Evolutionary conservation across 2,113 vertebrate genomes (phyloP), one percentile per base, ranked within the genome.

Genomic region (Pygoscelis antarcticus): DNA sequence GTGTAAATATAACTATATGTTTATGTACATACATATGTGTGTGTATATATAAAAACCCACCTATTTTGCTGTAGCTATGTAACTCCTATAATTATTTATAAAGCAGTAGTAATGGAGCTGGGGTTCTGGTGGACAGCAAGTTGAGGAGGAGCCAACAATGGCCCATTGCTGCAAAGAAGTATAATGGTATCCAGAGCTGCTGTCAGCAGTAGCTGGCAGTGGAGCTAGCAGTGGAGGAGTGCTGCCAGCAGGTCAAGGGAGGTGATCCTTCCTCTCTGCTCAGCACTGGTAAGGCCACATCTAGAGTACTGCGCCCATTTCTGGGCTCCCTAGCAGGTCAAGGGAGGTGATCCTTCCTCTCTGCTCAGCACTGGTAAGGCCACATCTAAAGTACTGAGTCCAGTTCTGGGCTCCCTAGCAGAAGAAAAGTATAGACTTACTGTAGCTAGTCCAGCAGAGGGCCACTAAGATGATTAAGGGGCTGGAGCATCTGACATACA

Each of bases 51-150:
- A 19, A 30, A 47, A 49, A 46, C 7, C 5, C 5, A 46, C 15
- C 6, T 51, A 2, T 51, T 90, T 79, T 74, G 40, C 44, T 79
- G 16, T 34, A 54, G 21, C 34, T 29, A 10, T 38, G 5, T 40
- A 49, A 51, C 9, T 57, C 11, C 12, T 25, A 34, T 16, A 36
- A 68, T 29, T 52, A 52, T 21, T 29, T 58, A 64, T 38, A 74
- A 83, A 74, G 6, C 11, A 46, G 7, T 14, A 26, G 20, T 52
- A 36, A 76, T 64, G 10, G 3, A 62, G 3, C 3, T 47, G 11
- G 11, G 2, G 4, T 29, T 76, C 36, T 40, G 17, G 13, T 29
- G 8, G 10, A 29, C 7, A 72, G 13, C 19, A 44, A 1, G 0
- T 18, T 46, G 23, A 85, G 42, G 13, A 34, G 38, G 40, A 91